Base-by-base conservation (phyloP, 1,140 invertebrate genomes). In the Galleria mellonella region DNA sequence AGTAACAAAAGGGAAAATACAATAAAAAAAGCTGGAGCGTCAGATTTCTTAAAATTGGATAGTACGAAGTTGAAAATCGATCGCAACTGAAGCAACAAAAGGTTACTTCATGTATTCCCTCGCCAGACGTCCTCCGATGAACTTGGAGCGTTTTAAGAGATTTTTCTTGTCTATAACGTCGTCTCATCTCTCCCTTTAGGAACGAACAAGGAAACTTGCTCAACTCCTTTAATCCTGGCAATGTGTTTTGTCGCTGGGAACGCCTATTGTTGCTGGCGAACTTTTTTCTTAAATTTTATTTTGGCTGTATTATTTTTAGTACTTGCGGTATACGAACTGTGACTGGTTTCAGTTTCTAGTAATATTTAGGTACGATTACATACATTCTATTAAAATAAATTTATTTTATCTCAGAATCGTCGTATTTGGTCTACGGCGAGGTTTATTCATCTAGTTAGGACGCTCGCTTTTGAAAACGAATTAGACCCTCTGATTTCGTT, bases 211-310 rank as follows among this genome's bases (percentile, higher is more conserved):
- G 53, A 76, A 74, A 76, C 55, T 76, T 76, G 61, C 55, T 47
- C 52, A 62, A 73, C 67, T 82, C 67, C 55, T 79, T 78, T 83
- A 79, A 81, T 83, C 69, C 70, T 48, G 67, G 60, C 73, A 70
- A 81, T 81, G 77, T 78, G 71, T 82, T 79, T 73, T 75, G 73
- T 77, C 69, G 70, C 72, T 51, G 57, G 55, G 62, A 57, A 62
- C 55, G 62, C 60, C 61, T 68, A 78, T 77, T 83, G 75, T 79
- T 72, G 62, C 62, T 49, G 39, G 41, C 41, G 53, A 69, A 65
- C 58, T 73, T 76, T 70, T 52, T 48, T 64, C 59, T 71, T 68
- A 70, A 72, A 78, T 78, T 82, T 75, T 78, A 77, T 78, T 78
- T 74, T 59, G 47, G 62, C 57, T 56, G 53, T 62, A 64, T 71